Percentiles rank a stretch among this genome's conserved stretches.
phyloP scores from a whole-genome alignment of 2,797 vertebrate species.

The Megalops cyprinoides region DNA sequence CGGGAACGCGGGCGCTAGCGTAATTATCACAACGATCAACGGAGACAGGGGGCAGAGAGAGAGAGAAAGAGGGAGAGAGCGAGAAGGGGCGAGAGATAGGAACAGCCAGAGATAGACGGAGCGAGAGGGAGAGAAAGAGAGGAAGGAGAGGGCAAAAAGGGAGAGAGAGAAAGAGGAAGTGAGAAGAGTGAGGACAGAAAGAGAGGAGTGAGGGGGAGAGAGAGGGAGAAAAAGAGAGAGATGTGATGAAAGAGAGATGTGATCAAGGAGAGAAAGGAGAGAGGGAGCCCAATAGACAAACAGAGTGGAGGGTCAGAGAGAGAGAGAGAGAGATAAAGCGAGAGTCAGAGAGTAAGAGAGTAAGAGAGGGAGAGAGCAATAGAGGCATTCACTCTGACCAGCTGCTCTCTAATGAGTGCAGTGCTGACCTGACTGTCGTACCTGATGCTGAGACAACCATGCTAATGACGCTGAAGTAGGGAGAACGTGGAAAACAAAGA shows the following conservation, averaged over 20 bases:
- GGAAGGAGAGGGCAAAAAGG: not conserved
- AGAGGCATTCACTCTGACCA: not conserved
- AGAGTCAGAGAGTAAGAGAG: not conserved
- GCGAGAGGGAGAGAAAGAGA: not conserved
- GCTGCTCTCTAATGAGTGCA: not conserved
- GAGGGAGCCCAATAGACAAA: not conserved
- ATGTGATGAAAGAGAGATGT: not conserved
- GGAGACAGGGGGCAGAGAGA: not conserved
- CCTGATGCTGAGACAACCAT: not conserved
- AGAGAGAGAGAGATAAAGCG: not conserved
- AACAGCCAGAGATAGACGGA: not conserved
- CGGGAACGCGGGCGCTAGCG: not conserved
- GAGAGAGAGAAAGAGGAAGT: not conserved
- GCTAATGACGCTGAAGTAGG: conserved; percentile 15
- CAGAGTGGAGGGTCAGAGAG: not conserved
- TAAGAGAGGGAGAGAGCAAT: not conserved
- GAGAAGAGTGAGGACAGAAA: too few relatives aligned
- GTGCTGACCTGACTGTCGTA: not conserved
- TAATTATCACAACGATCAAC: not conserved
- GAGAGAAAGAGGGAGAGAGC: not conserved
- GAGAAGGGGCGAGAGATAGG: not conserved
- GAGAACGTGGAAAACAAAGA: not conserved
- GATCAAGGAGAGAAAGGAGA: too few relatives aligned
- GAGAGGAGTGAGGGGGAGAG: too few relatives aligned
- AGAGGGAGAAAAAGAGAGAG: not conserved